Percentiles rank a stretch among this genome's conserved stretches.
phyloP scores from a whole-genome alignment of 2,888 invertebrate genomes.

The Geophilus truncorum region DNA sequence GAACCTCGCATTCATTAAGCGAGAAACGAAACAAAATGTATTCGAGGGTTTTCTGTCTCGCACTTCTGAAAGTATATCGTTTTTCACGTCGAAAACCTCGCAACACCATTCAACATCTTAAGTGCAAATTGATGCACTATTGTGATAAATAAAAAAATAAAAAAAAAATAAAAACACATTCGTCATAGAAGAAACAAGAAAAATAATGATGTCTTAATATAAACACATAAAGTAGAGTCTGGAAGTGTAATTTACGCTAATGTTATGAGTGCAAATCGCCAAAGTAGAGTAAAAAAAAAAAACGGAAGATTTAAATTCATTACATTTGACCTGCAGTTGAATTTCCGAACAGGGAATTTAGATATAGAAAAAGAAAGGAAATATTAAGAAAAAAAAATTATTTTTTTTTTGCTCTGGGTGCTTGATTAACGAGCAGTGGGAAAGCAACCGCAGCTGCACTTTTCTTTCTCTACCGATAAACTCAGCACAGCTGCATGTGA shows the following conservation, averaged over 20 bases:
- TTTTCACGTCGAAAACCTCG: background rate
- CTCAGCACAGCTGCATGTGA: constrained; percentile 18
- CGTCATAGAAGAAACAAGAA: background rate
- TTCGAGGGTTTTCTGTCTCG: background rate
- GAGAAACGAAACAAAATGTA: background rate
- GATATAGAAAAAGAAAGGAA: background rate
- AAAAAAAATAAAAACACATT: background rate
- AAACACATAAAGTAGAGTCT: too few species aligned
- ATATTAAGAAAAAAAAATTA: background rate
- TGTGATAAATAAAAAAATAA: too few species aligned
- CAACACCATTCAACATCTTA: background rate
- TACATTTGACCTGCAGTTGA: background rate
- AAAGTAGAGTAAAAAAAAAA: background rate
- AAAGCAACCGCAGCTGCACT: constrained; percentile 27
- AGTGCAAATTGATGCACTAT: background rate
- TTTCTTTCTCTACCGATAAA: constrained; percentile 18
- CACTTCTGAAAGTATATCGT: too few species aligned
- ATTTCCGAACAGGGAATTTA: background rate
- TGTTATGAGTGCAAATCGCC: too few species aligned
- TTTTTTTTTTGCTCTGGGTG: background rate
- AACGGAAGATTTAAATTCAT: background rate
- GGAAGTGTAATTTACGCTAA: too few species aligned
- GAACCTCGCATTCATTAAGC: background rate
- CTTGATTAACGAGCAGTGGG: constrained; percentile 15
- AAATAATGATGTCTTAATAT: too few species aligned